Evolutionary conservation across 2,113 vertebrate species (phyloP).

Genomic region (Axis porcinus): DNA sequence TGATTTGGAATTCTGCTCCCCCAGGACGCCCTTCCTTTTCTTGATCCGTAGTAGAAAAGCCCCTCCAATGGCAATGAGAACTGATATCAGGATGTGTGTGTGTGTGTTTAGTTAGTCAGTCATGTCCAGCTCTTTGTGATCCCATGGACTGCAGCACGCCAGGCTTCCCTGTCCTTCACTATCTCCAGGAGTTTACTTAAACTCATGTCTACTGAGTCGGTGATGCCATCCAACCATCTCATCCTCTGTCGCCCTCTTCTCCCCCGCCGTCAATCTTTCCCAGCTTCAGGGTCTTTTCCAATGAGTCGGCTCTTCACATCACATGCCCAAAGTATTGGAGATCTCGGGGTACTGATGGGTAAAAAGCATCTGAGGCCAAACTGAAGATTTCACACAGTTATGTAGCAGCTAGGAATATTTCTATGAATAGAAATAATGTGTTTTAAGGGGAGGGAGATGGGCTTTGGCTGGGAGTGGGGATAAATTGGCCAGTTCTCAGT

Average conservation of each 20-base stretch:
- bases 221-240: background rate
- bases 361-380: background rate
- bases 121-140: fast-evolving
- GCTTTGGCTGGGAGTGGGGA: background rate
- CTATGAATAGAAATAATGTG: background rate
- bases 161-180: background rate
- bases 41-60: background rate
- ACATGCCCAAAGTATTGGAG: background rate
- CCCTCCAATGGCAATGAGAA: background rate
- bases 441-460: background rate
- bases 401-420: background rate
- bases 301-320: background rate
- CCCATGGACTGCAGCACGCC: background rate
- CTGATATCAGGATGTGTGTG: background rate
- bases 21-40: background rate
- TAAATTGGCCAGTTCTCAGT: background rate
- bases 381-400: fast-evolving
- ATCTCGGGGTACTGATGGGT: background rate
- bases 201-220: background rate
- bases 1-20: background rate
- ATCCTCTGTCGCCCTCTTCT: background rate
- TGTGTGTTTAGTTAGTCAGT: background rate
- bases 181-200: background rate
- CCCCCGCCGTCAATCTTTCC: background rate
- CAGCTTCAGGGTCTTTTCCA: background rate